These are phyloP conservation scores for Pogonognathellus flavescens DNA, from an alignment of 1,140 invertebrate species.

Conservation along the genomic window DNA sequence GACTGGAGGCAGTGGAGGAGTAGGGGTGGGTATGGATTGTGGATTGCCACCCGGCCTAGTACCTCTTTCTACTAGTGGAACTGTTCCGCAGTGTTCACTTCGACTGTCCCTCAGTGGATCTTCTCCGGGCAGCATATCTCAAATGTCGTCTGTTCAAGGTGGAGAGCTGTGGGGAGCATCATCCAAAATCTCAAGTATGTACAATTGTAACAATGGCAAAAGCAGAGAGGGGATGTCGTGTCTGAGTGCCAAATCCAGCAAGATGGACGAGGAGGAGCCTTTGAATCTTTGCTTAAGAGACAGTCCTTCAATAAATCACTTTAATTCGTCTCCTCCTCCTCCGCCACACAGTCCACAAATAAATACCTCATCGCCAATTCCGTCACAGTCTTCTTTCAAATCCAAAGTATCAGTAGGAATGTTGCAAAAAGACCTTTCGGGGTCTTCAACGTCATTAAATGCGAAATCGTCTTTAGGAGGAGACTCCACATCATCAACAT, in stretches of 20 bases:
- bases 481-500: background rate
- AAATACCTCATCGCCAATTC: background rate
- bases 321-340: background rate
- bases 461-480: no score
- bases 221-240: background rate
- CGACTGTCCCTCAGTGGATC: background rate
- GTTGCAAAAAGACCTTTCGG: no score
- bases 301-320: background rate
- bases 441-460: no score
- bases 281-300: constrained; percentile 87
- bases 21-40: background rate
- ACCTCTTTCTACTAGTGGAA: background rate
- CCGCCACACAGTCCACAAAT: background rate
- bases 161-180: background rate
- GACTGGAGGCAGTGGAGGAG: background rate
- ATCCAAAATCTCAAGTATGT: background rate
- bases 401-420: background rate
- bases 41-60: background rate
- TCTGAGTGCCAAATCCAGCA: background rate
- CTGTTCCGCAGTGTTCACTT: background rate
- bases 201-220: constrained; percentile 40
- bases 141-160: background rate
- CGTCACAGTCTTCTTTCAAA: background rate
- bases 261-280: constrained; percentile 78
- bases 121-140: background rate